Evolutionary conservation across 2,797 vertebrate genomes (phyloP), one percentile per base, ranked within the genome.

Genomic region (Anableps anableps): DNA sequence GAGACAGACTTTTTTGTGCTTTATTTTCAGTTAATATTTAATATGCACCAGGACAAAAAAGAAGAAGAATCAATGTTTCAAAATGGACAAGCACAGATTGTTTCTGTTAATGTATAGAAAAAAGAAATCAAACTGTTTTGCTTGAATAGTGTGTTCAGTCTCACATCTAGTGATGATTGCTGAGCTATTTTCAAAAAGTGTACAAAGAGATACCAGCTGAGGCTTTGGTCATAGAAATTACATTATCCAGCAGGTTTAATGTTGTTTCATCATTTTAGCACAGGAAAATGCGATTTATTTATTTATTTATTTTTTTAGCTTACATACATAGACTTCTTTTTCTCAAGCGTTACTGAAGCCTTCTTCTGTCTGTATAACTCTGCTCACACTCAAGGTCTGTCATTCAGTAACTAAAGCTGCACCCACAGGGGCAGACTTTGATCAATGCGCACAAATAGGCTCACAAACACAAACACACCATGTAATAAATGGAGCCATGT

Each of bases 351-450:
- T 77, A 48, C 29, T 76, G 74, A 79, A 78, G 29, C 66, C 21
- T 53, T 45, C 23, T 79, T 45, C 50, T 51, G 31, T 71, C 64
- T 74, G 76, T 68, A 66, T 53, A 77, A 34, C 51, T 41, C 66
- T 74, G 72, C 73, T 81, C 76, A 77, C 70, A 64, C 66, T 76
- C 45, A 1, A 62, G 26, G 48, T 88, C 85, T 89, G 91, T 90
- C 89, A 93, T 73, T 91, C 79, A 93, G 85, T 93, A 91, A 92
- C 91, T 78, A 87, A 89, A 78, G 78, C 80, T 82, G 55, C 72
- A 75, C 81, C 73, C 83, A 83, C 47, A 51, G 87, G 84, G 76
- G 73, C 58, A 93, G 91, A 95, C 93, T 94, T 94, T 95, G 91
- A 92, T 93, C 91, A 83, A 78, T 90, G 74, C 78, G 48, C 73